Percentiles rank a stretch among this genome's conserved stretches.
These are phyloP conservation scores for Orthosia gothica DNA, from an alignment of 2,888 invertebrate genomes.

Conservation along the genomic window DNA sequence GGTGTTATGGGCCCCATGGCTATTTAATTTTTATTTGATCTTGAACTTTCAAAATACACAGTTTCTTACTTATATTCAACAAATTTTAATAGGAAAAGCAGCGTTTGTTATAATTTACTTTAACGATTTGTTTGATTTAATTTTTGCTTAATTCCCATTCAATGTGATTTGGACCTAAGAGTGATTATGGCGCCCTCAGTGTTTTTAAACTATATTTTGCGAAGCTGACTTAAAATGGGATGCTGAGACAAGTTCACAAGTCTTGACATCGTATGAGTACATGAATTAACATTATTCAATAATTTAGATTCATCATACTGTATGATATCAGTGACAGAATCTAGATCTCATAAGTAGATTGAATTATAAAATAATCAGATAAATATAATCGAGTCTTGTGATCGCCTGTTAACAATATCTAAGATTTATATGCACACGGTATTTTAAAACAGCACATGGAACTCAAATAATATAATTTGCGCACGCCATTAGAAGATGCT, in stretches of 20 bases:
- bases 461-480: not conserved
- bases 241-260: not conserved
- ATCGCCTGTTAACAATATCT: not conserved
- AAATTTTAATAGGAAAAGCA: too few species aligned
- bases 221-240: too few species aligned
- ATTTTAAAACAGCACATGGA: not conserved
- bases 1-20: too few species aligned
- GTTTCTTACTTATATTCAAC: too few species aligned
- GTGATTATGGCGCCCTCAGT: too few species aligned
- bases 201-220: too few species aligned
- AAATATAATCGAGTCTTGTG: not conserved
- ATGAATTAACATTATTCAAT: not conserved
- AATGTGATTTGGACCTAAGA: too few species aligned
- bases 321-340: not conserved
- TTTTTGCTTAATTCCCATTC: too few species aligned
- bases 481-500: not conserved
- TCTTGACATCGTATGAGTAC: not conserved
- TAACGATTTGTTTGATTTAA: too few species aligned
- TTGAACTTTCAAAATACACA: too few species aligned
- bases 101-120: too few species aligned
- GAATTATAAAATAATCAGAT: constrained; percentile 4
- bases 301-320: not conserved
- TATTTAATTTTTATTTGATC: too few species aligned
- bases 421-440: not conserved
- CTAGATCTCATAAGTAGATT: not conserved